Percentiles rank a stretch among this genome's conserved stretches.
Evolutionary conservation across 2,888 invertebrate species (phyloP).

Genomic region (Tyria jacobaeae): DNA sequence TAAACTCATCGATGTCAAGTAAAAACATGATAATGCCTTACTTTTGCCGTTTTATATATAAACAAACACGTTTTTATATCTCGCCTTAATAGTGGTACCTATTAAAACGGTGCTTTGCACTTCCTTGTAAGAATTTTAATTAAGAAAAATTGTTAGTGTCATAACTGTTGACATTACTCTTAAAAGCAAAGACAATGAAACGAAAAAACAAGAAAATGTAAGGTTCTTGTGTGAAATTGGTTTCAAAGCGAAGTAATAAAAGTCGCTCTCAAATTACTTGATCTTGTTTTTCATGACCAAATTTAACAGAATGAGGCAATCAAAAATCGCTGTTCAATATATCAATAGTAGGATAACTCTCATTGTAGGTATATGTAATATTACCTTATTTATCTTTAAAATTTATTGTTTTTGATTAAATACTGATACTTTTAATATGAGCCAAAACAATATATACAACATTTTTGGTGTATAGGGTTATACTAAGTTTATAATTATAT

Average conservation of each 20-base stretch:
- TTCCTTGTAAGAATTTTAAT: constrained; percentile 8
- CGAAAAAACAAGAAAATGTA: not conserved
- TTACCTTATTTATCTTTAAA: too few species aligned
- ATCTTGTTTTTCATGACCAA: not conserved
- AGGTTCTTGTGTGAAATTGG: not conserved
- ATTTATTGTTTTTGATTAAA: too few species aligned
- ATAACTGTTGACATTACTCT: not conserved
- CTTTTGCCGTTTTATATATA: constrained; percentile 1
- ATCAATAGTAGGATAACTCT: not conserved
- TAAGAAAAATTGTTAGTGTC: constrained; percentile 4
- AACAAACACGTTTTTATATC: constrained; percentile 2
- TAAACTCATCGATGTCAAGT: constrained; percentile 14
- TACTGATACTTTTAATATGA: too few species aligned
- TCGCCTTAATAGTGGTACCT: not conserved
- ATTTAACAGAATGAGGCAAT: not conserved
- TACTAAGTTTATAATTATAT: too few species aligned
- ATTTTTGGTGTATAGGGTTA: too few species aligned
- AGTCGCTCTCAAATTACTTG: not conserved
- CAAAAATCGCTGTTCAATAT: not conserved
- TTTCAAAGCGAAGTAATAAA: not conserved
- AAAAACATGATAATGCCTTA: constrained; percentile 14
- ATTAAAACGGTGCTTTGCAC: constrained; percentile 3
- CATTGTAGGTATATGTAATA: too few species aligned
- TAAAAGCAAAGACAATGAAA: not conserved
- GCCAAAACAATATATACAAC: too few species aligned